phyloP scores from a whole-genome alignment of 2,888 invertebrate species.

The Trypoxylon attenuatum region DNA sequence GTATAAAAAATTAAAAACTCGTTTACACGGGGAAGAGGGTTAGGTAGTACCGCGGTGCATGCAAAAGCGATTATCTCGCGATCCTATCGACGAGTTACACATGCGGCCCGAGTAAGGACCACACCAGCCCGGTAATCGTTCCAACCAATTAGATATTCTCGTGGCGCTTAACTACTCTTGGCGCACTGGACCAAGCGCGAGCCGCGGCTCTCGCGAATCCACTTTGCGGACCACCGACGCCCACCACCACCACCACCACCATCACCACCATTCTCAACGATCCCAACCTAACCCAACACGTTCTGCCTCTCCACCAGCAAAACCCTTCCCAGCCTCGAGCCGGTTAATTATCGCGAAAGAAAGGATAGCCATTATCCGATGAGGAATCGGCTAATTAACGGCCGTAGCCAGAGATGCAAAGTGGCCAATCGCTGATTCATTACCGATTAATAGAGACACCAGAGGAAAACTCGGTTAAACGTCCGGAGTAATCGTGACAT shows the following conservation, averaged over 20 bases:
- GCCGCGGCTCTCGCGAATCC: constrained; percentile 22
- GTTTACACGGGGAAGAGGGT: constrained; percentile 38
- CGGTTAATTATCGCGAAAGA: not conserved
- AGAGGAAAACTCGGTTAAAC: no score
- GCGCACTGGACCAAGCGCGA: constrained; percentile 13
- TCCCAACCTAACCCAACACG: no score
- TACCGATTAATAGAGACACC: not conserved
- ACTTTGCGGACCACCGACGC: constrained; percentile 1
- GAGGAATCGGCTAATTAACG: not conserved
- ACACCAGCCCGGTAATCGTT: constrained; percentile 41
- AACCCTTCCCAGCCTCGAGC: no score
- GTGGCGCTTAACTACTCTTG: constrained; percentile 23
- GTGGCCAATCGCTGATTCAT: not conserved
- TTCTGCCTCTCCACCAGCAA: no score
- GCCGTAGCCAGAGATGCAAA: not conserved
- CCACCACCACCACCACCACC: no score
- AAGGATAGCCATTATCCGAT: not conserved
- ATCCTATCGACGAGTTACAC: constrained; percentile 28
- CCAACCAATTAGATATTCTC: constrained; percentile 48
- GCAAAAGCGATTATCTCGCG: constrained; percentile 53
- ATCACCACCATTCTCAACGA: no score
- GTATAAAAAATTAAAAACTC: constrained; percentile 71
- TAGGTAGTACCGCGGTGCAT: constrained; percentile 47
- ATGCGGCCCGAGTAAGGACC: constrained; percentile 22
- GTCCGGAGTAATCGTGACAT: no score